Evolutionary conservation across 2,797 vertebrate genomes (phyloP).

Genomic region (Harpagifer antarcticus): DNA sequence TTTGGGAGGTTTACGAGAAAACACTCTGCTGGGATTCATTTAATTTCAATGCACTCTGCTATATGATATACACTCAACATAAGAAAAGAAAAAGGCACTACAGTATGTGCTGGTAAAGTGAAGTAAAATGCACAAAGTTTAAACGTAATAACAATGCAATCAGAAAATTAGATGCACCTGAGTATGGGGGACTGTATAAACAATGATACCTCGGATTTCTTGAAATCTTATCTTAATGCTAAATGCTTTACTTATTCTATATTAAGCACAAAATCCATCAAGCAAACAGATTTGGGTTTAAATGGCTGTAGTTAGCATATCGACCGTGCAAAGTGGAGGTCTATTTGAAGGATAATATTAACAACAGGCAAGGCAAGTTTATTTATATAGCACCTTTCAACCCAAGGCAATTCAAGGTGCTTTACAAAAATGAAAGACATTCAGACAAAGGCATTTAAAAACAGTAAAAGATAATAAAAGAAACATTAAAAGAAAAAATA

Average conservation of each 20-base stretch:
- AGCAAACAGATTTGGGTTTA: neutral
- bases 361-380: too few species aligned
- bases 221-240: too few species aligned
- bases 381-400: too few species aligned
- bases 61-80: neutral
- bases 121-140: neutral
- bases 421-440: too few species aligned
- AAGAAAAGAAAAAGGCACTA: neutral
- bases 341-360: neutral
- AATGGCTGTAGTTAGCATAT: neutral
- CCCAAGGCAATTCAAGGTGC: too few species aligned
- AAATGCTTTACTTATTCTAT: too few species aligned
- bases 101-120: neutral
- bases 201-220: too few species aligned
- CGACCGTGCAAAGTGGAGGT: neutral
- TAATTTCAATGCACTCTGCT: slow-evolving; percentile 12
- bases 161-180: neutral
- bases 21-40: slow-evolving; percentile 1
- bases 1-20: neutral
- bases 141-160: neutral
- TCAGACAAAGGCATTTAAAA: too few species aligned
- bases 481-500: too few species aligned
- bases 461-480: too few species aligned
- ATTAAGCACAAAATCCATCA: slow-evolving; percentile 1
- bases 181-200: too few species aligned